Evolutionary conservation across 2,888 invertebrate species (phyloP).

Genomic region (Brachypalpus laphriformis): DNA sequence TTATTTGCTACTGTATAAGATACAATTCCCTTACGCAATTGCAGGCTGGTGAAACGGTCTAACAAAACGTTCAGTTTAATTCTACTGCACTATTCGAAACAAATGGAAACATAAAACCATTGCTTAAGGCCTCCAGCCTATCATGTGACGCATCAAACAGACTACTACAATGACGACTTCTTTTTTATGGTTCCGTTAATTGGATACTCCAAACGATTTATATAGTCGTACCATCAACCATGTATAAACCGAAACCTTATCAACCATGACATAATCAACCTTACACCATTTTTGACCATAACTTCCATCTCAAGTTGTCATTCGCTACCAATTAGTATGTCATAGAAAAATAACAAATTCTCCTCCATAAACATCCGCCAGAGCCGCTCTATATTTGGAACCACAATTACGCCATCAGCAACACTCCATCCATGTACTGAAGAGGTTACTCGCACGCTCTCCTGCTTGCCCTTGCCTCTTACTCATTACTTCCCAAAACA

Average conservation of each 20-base stretch:
- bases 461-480: constrained; percentile 43
- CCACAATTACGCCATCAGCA: constrained; percentile 48
- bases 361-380: constrained; percentile 42
- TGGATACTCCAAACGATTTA: background rate
- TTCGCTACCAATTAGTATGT: constrained; percentile 24
- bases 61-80: background rate
- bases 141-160: background rate
- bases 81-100: background rate
- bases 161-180: background rate
- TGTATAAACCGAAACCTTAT: constrained; percentile 5
- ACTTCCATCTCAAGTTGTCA: constrained; percentile 34
- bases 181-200: background rate
- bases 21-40: background rate
- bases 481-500: constrained; percentile 53
- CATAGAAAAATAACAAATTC: background rate
- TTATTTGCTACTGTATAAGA: background rate
- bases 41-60: background rate
- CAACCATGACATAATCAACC: constrained; percentile 33
- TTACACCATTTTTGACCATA: background rate
- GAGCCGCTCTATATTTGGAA: constrained; percentile 25
- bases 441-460: constrained; percentile 46
- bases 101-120: background rate
- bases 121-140: background rate
- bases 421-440: constrained; percentile 2
- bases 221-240: background rate